Evolutionary conservation across 2,888 invertebrate genomes (phyloP), one percentile per base, ranked within the genome.

Genomic region (Pyrrhia umbra): DNA sequence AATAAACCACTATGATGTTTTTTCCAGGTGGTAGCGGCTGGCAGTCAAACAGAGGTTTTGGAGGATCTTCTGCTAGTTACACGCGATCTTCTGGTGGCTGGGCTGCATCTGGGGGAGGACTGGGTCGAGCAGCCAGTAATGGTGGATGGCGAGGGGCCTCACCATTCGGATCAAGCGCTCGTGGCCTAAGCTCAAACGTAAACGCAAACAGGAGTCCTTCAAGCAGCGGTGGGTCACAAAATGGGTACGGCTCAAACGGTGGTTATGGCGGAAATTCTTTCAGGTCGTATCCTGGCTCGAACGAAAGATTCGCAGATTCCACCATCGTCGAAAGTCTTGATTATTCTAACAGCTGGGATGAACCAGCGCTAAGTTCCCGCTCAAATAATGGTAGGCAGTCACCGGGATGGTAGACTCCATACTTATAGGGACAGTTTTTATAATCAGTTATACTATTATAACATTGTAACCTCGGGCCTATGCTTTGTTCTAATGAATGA

Each of bases 11-110:
- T 45, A 0, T 21, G 23, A 1, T 20, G 10, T 27, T 15, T 13
- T 60, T 13, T 27, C 34, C 46, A 86, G 85, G 85, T 37, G 79
- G 82, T 34, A 71, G 75, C 46, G 82, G 84, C 23, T 88, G 86
- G 86, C 85, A 85, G 73, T 67, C 75, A 39, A 72, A 68, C 30
- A 69, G 73, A 3, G 77, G 80, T 9, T 79, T 71, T n/a, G 20
- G 50, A 16, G 57, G 46, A 51, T 34, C 75, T 16, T 69, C 79
- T 6, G 37, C 55, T 13, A 72, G 69, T 5, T 34, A 54, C 10
- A 73, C 73, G 0, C 76, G 82, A 5, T 79, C 78, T 23, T 69
- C 74, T 21, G 49, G 59, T 21, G 52, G 68, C 16, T 79, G 79
- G 75, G 68, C 71, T 15, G 69, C 76, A 13, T 68, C 70, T 39